A percentile compares a stretch with the other conserved stretches of the same genome.
phyloP scores from a whole-genome alignment of 2,888 invertebrate species.

The Sphecodes monilicornis region DNA sequence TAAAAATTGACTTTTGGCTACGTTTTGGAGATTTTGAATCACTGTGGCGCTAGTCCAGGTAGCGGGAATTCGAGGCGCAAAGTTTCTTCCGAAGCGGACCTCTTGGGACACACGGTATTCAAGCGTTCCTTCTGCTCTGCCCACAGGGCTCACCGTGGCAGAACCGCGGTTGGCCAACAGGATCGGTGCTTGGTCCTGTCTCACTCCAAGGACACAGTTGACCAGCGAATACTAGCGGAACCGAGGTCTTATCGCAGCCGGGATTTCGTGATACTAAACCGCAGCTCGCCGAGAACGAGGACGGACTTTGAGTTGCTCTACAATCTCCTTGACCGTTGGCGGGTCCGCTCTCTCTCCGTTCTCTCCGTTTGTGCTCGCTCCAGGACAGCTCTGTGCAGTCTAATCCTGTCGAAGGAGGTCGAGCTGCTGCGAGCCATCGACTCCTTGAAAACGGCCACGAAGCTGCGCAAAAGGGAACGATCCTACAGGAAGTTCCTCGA shows the following conservation, averaged over 20 bases:
- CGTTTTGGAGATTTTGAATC: too few relatives aligned
- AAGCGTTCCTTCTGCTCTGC: slow-evolving; percentile 27
- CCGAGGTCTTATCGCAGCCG: slow-evolving; percentile 39
- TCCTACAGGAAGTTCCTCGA: slow-evolving; percentile 88
- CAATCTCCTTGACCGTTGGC: slow-evolving; percentile 89
- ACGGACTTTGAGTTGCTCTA: slow-evolving; percentile 91
- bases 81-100: slow-evolving; percentile 22
- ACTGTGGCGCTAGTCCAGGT: background rate
- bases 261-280: slow-evolving; percentile 66
- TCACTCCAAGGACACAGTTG: slow-evolving; percentile 25
- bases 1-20: too few relatives aligned
- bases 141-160: slow-evolving; percentile 51
- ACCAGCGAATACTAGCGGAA: slow-evolving; percentile 23
- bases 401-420: slow-evolving; percentile 91
- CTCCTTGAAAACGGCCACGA: slow-evolving; percentile 87
- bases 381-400: slow-evolving; percentile 89
- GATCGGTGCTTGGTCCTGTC: background rate
- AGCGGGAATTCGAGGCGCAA: background rate
- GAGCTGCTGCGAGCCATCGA: slow-evolving; percentile 89
- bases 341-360: slow-evolving; percentile 72
- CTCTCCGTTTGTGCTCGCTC: slow-evolving; percentile 23
- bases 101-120: background rate
- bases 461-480: slow-evolving; percentile 87
- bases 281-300: slow-evolving; percentile 81
- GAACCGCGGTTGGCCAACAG: slow-evolving; percentile 11